phyloP scores from a whole-genome alignment of 2,113 vertebrate species.

The Nyctereutes procyonoides region DNA sequence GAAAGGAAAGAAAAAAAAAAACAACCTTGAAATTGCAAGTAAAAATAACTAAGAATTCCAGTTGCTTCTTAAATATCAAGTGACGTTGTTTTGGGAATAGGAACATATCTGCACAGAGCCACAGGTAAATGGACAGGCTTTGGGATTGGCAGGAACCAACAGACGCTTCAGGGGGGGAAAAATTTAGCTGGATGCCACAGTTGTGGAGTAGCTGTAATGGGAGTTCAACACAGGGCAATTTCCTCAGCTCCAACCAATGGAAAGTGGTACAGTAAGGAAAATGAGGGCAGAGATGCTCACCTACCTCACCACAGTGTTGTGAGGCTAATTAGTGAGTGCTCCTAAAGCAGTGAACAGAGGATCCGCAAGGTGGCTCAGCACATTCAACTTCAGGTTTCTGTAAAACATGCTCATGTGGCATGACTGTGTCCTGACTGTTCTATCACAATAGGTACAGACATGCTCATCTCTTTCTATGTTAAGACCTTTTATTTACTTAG shows the following conservation, averaged over 20 bases:
- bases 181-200: neutral
- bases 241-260: neutral
- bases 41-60: constrained; percentile 72
- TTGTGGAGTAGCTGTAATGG: fast-evolving
- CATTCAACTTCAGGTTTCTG: neutral
- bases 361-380: fast-evolving
- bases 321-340: fast-evolving
- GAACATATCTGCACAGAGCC: neutral
- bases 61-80: constrained; percentile 65
- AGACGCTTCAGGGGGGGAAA: neutral
- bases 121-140: neutral
- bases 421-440: fast-evolving
- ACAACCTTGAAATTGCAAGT: constrained; percentile 73
- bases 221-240: neutral
- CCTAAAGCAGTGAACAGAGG: neutral
- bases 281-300: too few species aligned
- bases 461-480: neutral
- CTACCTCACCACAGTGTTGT: fast-evolving
- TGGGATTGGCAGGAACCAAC: neutral
- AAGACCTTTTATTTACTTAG: neutral
- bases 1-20: constrained; percentile 76
- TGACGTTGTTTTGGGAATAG: constrained; percentile 33
- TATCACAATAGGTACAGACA: neutral
- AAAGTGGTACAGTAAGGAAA: neutral
- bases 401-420: fast-evolving